A percentile compares a stretch with the other conserved stretches of the same genome.
Evolutionary conservation across 2,113 vertebrate species (phyloP).

Genomic region (Dunckerocampus dactyliophorus): DNA sequence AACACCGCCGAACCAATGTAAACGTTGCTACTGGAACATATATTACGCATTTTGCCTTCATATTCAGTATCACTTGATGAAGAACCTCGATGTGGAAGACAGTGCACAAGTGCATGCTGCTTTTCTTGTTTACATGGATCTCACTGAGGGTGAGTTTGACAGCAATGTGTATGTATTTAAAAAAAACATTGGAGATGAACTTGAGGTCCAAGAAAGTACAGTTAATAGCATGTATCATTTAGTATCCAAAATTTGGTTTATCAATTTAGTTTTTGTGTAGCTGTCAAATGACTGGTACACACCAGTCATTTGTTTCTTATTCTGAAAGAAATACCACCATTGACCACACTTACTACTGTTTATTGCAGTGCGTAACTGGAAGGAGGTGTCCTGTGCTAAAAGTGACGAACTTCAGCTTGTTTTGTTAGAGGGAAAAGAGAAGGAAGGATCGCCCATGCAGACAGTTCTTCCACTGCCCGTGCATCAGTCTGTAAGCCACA

Average conservation of each 20-base stretch:
- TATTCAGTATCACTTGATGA: constrained; percentile 82
- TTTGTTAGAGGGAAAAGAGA: constrained; percentile 80
- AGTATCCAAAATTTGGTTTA: too few relatives aligned
- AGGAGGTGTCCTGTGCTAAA: constrained; percentile 76
- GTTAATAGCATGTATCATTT: too few relatives aligned
- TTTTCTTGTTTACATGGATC: constrained; percentile 90
- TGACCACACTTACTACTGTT: neutral
- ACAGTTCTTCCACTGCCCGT: constrained; percentile 80
- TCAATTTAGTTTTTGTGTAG: too few relatives aligned
- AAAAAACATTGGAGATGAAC: too few relatives aligned
- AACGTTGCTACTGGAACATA: too few relatives aligned
- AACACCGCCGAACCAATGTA: neutral
- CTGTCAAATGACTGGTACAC: too few relatives aligned
- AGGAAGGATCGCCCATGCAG: constrained; percentile 70
- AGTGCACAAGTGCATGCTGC: constrained; percentile 81
- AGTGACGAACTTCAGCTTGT: constrained; percentile 80
- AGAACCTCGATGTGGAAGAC: constrained; percentile 80
- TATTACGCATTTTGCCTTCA: neutral
- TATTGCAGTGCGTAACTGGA: constrained; percentile 80
- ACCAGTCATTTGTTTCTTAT: too few relatives aligned
- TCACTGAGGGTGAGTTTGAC: constrained; percentile 80
- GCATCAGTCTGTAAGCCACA: constrained; percentile 77
- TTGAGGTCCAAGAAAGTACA: too few relatives aligned
- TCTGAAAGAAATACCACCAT: too few relatives aligned
- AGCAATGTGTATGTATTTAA: neutral